These are phyloP conservation scores for Macroramphosus scolopax DNA, from an alignment of 2,797 vertebrate species.

Conservation along the genomic window DNA sequence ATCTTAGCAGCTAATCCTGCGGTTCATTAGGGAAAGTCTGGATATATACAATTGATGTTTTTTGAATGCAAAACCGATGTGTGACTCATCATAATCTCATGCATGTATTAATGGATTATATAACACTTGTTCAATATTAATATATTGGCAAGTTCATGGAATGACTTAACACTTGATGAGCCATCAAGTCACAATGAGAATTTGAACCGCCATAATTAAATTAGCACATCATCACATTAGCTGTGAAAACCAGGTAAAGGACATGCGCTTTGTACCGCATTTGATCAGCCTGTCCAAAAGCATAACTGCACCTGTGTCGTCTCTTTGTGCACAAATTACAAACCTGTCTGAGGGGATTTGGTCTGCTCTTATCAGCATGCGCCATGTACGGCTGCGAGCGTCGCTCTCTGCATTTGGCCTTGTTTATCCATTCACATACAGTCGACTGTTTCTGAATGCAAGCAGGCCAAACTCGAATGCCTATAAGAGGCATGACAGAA, in stretches of 20 bases:
- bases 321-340: conserved; percentile 20
- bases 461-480: conserved; percentile 8
- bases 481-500: not conserved
- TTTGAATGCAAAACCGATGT: conserved; percentile 15
- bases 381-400: conserved; percentile 16
- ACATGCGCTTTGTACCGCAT: not conserved
- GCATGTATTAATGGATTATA: conserved; percentile 17
- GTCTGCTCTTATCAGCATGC: conserved; percentile 28
- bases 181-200: conserved; percentile 4
- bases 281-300: not conserved
- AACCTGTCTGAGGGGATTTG: conserved; percentile 25
- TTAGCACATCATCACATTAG: conserved; percentile 14
- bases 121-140: conserved; percentile 2
- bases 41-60: conserved; percentile 17
- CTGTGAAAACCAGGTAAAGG: conserved; percentile 10
- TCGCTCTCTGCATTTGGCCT: conserved; percentile 1
- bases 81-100: conserved; percentile 34
- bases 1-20: conserved; percentile 18
- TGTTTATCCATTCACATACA: conserved; percentile 2
- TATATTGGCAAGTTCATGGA: conserved; percentile 9
- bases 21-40: conserved; percentile 34
- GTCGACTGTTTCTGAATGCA: not conserved
- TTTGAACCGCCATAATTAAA: conserved; percentile 5
- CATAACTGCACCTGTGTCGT: conserved; percentile 9
- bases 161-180: conserved; percentile 11